A percentile compares a stretch with the other conserved stretches of the same genome.
Evolutionary conservation across 2,113 vertebrate species (phyloP).

Genomic region (Ceratotherium simum): DNA sequence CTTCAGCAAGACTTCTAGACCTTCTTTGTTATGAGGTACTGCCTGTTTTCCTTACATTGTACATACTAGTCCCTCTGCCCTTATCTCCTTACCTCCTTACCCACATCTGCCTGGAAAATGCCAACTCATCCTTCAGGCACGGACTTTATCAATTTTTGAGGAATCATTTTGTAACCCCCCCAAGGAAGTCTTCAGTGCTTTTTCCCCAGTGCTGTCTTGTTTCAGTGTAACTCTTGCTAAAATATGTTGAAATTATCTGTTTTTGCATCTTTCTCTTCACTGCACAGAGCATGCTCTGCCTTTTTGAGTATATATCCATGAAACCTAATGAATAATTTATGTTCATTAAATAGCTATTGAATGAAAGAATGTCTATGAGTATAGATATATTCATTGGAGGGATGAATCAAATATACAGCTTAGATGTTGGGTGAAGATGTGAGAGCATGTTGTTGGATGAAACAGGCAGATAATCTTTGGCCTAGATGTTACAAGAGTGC

Average conservation of each 20-base stretch:
- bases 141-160: not conserved
- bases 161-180: not conserved
- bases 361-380: not conserved
- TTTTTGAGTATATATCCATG: not conserved
- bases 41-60: not conserved
- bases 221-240: not conserved
- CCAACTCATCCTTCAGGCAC: not conserved
- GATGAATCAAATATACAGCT: not conserved
- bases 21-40: not conserved
- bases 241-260: constrained; percentile 9
- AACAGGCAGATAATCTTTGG: not conserved
- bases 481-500: not conserved
- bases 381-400: not conserved
- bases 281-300: not conserved
- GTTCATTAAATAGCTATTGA: not conserved
- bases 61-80: not conserved
- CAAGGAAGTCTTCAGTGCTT: not conserved
- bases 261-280: not conserved
- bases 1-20: not conserved
- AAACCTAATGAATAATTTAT: not conserved
- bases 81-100: not conserved
- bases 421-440: not conserved
- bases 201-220: not conserved
- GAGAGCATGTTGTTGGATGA: not conserved
- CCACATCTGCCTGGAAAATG: not conserved